phyloP scores from a whole-genome alignment of 2,888 invertebrate species.

The Dysmachus trigonus region DNA sequence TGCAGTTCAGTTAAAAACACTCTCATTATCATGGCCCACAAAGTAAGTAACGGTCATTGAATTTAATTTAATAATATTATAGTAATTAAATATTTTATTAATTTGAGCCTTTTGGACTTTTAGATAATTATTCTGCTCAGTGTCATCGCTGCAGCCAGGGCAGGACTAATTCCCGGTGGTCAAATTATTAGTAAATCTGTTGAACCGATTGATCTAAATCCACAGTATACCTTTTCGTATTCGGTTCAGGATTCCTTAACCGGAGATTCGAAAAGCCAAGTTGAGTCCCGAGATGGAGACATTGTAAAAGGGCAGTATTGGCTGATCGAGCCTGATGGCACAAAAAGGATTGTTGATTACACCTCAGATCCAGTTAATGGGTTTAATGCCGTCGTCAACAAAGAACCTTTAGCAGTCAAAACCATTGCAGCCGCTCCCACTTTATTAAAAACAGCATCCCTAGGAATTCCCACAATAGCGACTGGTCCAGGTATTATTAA shows the following conservation, averaged over 20 bases:
- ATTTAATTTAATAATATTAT: neutral
- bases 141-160: neutral
- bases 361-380: slow-evolving; percentile 57
- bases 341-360: slow-evolving; percentile 69
- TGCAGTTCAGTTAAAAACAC: neutral
- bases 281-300: slow-evolving; percentile 69
- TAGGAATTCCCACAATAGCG: neutral
- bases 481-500: neutral
- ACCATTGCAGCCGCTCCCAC: slow-evolving; percentile 48
- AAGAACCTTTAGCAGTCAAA: slow-evolving; percentile 51
- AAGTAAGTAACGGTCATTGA: neutral
- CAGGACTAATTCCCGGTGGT: neutral
- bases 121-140: neutral
- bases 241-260: slow-evolving; percentile 62
- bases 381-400: slow-evolving; percentile 51
- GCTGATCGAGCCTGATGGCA: slow-evolving; percentile 66
- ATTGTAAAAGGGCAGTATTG: slow-evolving; percentile 67
- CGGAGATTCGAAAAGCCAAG: slow-evolving; percentile 65
- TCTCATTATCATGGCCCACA: neutral
- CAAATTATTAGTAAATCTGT: neutral
- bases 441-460: slow-evolving; percentile 26
- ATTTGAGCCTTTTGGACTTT: neutral
- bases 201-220: slow-evolving; percentile 51
- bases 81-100: neutral
- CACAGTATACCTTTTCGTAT: slow-evolving; percentile 62